Percentiles rank a stretch among this genome's conserved stretches.
Evolutionary conservation across 2,113 vertebrate species (phyloP).

Genomic region (Tautogolabrus adspersus): DNA sequence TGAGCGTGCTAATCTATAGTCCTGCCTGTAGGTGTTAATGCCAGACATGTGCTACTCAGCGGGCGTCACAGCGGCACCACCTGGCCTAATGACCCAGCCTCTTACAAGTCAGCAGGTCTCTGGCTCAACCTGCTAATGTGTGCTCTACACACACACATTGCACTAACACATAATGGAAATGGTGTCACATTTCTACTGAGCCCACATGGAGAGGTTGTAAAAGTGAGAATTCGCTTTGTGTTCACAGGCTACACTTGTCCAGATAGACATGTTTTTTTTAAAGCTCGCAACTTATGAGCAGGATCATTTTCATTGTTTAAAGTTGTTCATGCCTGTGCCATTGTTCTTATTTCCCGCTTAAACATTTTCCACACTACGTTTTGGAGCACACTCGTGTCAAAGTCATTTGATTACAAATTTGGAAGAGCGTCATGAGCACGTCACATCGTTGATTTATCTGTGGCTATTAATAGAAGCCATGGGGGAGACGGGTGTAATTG

Average conservation of each 20-base stretch:
- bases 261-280: neutral
- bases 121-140: conserved; percentile 71
- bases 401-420: conserved; percentile 47
- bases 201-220: conserved; percentile 32
- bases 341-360: neutral
- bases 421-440: conserved; percentile 50
- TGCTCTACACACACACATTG: conserved; percentile 40
- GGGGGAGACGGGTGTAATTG: conserved; percentile 63
- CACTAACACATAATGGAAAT: conserved; percentile 1
- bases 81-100: conserved; percentile 79
- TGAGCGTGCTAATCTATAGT: conserved; percentile 43
- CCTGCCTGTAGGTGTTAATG: conserved; percentile 69
- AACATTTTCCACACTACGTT: conserved; percentile 1
- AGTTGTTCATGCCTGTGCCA: neutral
- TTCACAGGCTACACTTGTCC: conserved; percentile 11
- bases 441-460: conserved; percentile 70
- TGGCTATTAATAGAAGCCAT: conserved; percentile 64
- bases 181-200: conserved; percentile 18
- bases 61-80: conserved; percentile 70
- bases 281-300: neutral
- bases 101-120: conserved; percentile 79
- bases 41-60: conserved; percentile 80
- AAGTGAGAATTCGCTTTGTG: conserved; percentile 36
- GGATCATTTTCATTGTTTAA: too few relatives aligned
- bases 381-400: conserved; percentile 21